These are phyloP conservation scores for Artibeus lituratus DNA, from an alignment of 2,797 vertebrate genomes.

Conservation along the genomic window DNA sequence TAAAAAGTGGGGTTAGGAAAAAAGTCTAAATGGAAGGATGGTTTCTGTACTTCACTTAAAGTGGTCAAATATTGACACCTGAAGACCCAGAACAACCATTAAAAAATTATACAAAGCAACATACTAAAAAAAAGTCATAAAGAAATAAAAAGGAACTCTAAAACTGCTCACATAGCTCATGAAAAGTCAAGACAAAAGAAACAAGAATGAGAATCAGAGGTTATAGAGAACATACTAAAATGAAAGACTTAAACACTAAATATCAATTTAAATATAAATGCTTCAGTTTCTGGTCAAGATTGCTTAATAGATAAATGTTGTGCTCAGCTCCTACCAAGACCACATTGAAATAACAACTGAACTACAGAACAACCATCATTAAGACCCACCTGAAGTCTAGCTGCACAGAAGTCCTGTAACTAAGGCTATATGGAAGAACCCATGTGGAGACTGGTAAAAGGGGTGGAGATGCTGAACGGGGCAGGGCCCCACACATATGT, in stretches of 20 bases:
- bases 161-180: not conserved
- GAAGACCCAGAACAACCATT: not conserved
- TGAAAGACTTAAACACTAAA: not conserved
- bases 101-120: not conserved
- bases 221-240: not conserved
- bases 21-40: not conserved
- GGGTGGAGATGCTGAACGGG: too few relatives aligned
- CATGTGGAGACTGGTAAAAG: too few relatives aligned
- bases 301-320: too few relatives aligned
- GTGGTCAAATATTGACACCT: not conserved
- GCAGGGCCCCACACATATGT: too few relatives aligned
- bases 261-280: slow-evolving; percentile 23
- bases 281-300: not conserved
- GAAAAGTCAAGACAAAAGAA: not conserved
- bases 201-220: not conserved
- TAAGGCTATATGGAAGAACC: too few relatives aligned
- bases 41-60: not conserved
- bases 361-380: not conserved
- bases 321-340: not conserved
- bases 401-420: too few relatives aligned
- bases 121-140: not conserved
- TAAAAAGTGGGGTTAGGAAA: not conserved
- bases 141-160: not conserved
- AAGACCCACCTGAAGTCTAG: not conserved
- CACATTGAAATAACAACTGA: not conserved